Percentiles rank a stretch among this genome's conserved stretches.
Evolutionary conservation across 2,113 vertebrate species (phyloP).

Genomic region (Platanista minor): DNA sequence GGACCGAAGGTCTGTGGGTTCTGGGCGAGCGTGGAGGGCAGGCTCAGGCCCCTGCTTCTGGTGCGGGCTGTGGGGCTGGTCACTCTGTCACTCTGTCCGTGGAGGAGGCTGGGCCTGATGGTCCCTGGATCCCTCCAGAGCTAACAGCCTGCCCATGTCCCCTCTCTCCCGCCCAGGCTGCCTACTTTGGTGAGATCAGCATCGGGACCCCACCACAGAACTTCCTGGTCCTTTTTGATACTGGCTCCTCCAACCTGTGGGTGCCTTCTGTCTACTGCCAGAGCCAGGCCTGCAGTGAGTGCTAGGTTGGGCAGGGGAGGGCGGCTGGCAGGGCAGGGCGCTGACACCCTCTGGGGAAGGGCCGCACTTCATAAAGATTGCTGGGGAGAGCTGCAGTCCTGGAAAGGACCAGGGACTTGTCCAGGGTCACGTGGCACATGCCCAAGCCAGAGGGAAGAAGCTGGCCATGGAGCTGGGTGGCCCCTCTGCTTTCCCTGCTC

Average conservation of each 20-base stretch:
- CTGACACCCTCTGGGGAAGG: neutral
- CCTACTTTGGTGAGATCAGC: slow-evolving; percentile 83
- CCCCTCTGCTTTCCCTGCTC: neutral
- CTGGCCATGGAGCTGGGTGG: neutral
- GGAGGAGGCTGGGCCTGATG: too few relatives aligned
- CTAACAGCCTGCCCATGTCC: neutral
- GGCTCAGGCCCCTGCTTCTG: neutral
- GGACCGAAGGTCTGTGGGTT: neutral
- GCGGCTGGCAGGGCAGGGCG: neutral
- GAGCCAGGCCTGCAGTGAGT: slow-evolving; percentile 83
- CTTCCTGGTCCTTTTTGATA: slow-evolving; percentile 85
- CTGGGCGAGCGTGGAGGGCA: neutral
- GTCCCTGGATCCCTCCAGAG: neutral
- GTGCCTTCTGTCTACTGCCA: slow-evolving; percentile 82
- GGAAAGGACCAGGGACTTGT: neutral
- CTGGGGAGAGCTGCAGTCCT: neutral
- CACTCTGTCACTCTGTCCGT: neutral
- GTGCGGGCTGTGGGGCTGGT: neutral
- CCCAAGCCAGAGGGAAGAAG: neutral
- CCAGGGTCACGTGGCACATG: neutral
- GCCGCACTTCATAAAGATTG: fast-evolving
- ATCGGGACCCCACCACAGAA: slow-evolving; percentile 82
- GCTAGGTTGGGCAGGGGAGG: neutral
- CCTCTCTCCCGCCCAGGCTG: slow-evolving; percentile 54
- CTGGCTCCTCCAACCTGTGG: slow-evolving; percentile 86